Percentiles rank a stretch among this genome's conserved stretches.
These are phyloP conservation scores for Lysandra coridon DNA, from an alignment of 2,888 invertebrate species.

Conservation along the genomic window DNA sequence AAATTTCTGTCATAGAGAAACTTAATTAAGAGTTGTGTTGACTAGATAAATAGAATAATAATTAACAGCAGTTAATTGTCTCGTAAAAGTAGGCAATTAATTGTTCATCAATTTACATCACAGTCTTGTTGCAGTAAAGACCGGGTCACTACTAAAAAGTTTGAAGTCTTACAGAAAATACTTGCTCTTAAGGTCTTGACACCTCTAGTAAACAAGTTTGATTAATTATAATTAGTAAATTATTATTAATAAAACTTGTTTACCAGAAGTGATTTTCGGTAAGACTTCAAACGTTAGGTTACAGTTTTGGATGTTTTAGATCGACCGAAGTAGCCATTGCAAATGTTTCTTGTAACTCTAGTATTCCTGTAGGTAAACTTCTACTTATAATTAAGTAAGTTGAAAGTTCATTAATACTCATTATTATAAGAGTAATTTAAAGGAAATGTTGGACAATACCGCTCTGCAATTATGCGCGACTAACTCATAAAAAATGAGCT, in stretches of 20 bases:
- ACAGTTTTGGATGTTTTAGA: background rate
- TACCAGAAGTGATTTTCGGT: background rate
- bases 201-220: no score
- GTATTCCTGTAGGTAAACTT: background rate
- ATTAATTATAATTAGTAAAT: no score
- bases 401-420: background rate
- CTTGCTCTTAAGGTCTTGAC: no score
- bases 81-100: no score
- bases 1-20: background rate
- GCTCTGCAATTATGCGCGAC: background rate
- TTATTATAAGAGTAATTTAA: background rate
- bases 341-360: background rate
- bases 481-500: slow-evolving; percentile 20
- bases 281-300: background rate
- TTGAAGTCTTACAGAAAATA: no score
- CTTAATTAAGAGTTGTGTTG: background rate
- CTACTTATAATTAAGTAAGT: background rate
- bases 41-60: background rate
- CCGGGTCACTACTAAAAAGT: no score
- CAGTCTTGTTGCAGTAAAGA: no score
- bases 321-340: no score
- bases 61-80: no score
- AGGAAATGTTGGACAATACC: background rate
- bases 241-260: background rate
- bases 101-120: no score